These are phyloP conservation scores for Proterorhinus semilunaris DNA, from an alignment of 2,113 vertebrate species.

Conservation along the genomic window DNA sequence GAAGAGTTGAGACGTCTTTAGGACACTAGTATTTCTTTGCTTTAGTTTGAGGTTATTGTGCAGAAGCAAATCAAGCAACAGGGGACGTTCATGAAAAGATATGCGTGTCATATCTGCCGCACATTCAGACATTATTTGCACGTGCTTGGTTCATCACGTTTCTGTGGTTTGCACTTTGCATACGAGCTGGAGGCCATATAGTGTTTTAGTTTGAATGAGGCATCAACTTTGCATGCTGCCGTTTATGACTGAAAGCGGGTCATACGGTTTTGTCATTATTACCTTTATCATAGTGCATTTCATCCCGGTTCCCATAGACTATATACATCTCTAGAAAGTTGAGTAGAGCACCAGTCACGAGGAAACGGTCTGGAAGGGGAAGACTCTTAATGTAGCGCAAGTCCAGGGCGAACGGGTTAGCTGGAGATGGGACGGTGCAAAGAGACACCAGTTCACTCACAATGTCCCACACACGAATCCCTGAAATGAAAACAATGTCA, in stretches of 20 bases:
- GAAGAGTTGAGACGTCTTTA: not conserved
- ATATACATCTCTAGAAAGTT: conserved; percentile 78
- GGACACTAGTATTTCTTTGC: too few species aligned
- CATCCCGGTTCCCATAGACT: conserved; percentile 69
- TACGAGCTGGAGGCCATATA: not conserved
- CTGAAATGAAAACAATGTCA: conserved; percentile 33
- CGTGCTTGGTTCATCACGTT: not conserved
- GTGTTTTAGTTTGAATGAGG: too few species aligned
- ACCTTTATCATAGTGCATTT: conserved; percentile 75
- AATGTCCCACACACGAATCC: conserved; percentile 75
- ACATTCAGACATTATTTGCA: not conserved
- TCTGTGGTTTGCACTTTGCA: not conserved
- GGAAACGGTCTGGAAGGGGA: conserved; percentile 71
- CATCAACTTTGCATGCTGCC: too few species aligned
- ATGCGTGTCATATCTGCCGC: not conserved
- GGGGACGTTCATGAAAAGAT: not conserved
- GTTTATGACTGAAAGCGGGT: too few species aligned
- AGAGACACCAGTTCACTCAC: conserved; percentile 77
- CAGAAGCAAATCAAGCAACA: too few species aligned
- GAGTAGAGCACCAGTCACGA: conserved; percentile 75
- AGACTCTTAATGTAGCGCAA: conserved; percentile 76
- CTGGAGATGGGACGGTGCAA: conserved; percentile 76
- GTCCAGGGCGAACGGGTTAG: conserved; percentile 80
- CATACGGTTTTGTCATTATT: not conserved
- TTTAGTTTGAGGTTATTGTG: too few species aligned